A percentile compares a stretch with the other conserved stretches of the same genome.
Evolutionary conservation across 2,113 vertebrate genomes (phyloP).

Genomic region (Microtus pennsylvanicus): DNA sequence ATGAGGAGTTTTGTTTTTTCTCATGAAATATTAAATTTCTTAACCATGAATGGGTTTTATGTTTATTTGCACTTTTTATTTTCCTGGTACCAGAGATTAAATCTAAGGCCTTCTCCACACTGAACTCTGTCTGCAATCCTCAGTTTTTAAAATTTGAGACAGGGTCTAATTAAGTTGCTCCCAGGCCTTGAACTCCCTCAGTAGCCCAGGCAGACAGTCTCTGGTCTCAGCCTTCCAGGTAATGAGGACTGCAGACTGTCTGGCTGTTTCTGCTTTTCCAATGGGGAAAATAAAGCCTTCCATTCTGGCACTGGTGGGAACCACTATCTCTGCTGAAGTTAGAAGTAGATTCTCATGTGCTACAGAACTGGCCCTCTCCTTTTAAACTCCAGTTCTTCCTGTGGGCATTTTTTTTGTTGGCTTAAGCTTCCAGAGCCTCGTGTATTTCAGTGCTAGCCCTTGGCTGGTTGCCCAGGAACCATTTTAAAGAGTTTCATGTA

Average conservation of each 20-base stretch:
- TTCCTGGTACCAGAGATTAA: not conserved
- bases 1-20: not conserved
- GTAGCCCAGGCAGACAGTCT: not conserved
- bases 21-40: conserved; percentile 7
- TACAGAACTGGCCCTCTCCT: not conserved
- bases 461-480: conserved; percentile 23
- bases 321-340: not conserved
- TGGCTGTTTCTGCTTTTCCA: not conserved
- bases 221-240: not conserved
- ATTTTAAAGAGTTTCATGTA: conserved; percentile 49
- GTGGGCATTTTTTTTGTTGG: not conserved
- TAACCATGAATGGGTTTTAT: not conserved
- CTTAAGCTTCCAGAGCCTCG: conserved; percentile 34
- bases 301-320: not conserved
- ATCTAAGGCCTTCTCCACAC: not conserved
- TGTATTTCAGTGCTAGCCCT: conserved; percentile 24
- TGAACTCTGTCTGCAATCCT: not conserved
- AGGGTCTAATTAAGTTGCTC: not conserved
- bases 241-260: not conserved
- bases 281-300: not conserved
- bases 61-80: not conserved
- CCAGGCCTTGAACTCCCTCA: not conserved
- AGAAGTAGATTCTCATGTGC: conserved; percentile 36
- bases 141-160: not conserved
- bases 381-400: not conserved